Conservation (phyloP, 2,113 vertebrate species). For the Girardinichthys multiradiatus region DNA sequence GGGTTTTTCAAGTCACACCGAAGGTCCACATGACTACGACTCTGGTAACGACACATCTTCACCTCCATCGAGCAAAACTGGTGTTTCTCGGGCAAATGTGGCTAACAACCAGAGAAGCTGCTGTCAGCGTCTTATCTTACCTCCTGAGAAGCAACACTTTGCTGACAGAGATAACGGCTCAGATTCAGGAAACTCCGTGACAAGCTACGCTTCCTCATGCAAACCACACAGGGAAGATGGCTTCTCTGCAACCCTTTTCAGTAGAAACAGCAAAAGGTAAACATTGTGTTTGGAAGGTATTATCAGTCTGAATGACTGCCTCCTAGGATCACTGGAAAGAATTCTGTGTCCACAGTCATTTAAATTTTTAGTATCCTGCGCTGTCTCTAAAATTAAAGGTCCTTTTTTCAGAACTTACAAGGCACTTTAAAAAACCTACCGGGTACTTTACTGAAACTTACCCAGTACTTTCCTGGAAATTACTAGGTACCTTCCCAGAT, state of each 20-base stretch:
- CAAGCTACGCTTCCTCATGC: slow-evolving; percentile 90
- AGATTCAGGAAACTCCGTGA: slow-evolving; percentile 97
- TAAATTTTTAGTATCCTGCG: slow-evolving; percentile 13
- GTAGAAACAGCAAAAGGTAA: slow-evolving; percentile 69
- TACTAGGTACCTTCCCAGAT: too few species aligned
- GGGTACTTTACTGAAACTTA: background rate
- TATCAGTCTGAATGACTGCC: slow-evolving; percentile 9
- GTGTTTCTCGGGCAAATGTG: slow-evolving; percentile 82
- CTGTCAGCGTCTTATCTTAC: slow-evolving; percentile 67
- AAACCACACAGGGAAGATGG: slow-evolving; percentile 82
- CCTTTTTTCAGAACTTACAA: background rate
- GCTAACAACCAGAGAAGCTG: slow-evolving; percentile 75
- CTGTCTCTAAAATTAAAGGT: background rate
- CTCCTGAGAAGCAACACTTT: slow-evolving; percentile 82
- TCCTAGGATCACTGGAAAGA: background rate
- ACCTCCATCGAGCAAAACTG: slow-evolving; percentile 90
- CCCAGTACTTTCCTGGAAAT: too few species aligned
- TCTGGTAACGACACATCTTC: slow-evolving; percentile 97
- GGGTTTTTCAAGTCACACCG: slow-evolving; percentile 76
- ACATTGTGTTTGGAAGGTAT: slow-evolving; percentile 19
- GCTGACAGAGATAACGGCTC: slow-evolving; percentile 86
- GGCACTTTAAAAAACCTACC: background rate
- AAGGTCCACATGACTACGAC: slow-evolving; percentile 90
- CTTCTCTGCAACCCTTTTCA: slow-evolving; percentile 65
- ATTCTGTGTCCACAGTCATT: slow-evolving; percentile 24